Conservation (phyloP, 1,140 invertebrate species). For the Drepana arcuata region DNA sequence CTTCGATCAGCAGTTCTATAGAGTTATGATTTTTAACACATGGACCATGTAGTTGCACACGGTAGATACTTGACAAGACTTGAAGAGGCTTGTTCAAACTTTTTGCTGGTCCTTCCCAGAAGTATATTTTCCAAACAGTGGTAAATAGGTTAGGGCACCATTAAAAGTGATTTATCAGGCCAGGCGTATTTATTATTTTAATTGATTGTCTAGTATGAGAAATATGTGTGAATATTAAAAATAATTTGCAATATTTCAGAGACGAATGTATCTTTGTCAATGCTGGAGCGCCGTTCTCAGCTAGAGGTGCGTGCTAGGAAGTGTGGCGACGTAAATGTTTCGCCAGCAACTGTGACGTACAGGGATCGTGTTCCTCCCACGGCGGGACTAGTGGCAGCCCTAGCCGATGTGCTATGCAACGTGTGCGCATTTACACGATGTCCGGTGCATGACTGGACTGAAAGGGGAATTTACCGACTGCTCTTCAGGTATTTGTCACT, state of each 20-base stretch:
- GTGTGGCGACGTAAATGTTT: slow-evolving; percentile 25
- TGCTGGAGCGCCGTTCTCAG: slow-evolving; percentile 42
- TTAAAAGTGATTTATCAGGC: too few relatives aligned
- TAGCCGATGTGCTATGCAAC: slow-evolving; percentile 42
- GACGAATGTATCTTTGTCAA: slow-evolving; percentile 41
- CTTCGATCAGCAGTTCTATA: too few relatives aligned
- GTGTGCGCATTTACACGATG: slow-evolving; percentile 29
- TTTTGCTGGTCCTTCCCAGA: too few relatives aligned
- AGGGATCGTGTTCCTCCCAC: slow-evolving; percentile 32
- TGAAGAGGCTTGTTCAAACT: too few relatives aligned
- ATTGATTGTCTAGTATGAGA: too few relatives aligned
- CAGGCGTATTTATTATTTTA: too few relatives aligned
- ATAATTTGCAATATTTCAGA: slow-evolving; percentile 26
- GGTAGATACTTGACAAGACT: too few relatives aligned
- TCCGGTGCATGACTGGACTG: slow-evolving; percentile 44
- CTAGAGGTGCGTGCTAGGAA: slow-evolving; percentile 49
- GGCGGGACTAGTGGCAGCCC: slow-evolving; percentile 25
- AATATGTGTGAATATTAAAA: too few relatives aligned
- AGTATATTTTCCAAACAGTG: too few relatives aligned
- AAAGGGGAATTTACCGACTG: slow-evolving; percentile 42
- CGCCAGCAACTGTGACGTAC: slow-evolving; percentile 7
- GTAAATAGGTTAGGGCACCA: too few relatives aligned
- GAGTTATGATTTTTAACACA: too few relatives aligned
- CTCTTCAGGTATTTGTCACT: slow-evolving; percentile 40
- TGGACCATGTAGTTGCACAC: too few relatives aligned